Conservation (phyloP, 2,797 vertebrate genomes). For the Salmo trutta region DNA sequence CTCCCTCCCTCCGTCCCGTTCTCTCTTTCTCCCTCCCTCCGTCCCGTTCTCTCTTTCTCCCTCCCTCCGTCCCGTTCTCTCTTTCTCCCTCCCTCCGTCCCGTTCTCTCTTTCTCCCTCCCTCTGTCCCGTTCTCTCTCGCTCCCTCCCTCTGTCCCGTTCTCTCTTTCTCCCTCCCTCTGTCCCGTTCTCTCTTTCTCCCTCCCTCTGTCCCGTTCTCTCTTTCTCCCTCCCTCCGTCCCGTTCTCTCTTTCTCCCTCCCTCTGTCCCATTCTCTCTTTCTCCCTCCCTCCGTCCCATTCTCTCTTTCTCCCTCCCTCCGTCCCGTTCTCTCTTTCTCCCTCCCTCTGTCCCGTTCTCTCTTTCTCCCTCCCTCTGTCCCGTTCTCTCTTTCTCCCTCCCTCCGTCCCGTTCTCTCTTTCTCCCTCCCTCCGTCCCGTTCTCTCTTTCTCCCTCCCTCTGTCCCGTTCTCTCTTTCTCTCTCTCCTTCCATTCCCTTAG, state of each 20-base stretch:
- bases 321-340: not conserved
- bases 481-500: not conserved
- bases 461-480: not conserved
- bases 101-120: not conserved
- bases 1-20: not conserved
- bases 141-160: not conserved
- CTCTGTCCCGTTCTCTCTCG: not conserved
- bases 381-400: not conserved
- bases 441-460: not conserved
- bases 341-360: not conserved
- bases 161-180: not conserved
- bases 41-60: not conserved
- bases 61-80: not conserved
- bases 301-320: not conserved
- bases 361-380: not conserved
- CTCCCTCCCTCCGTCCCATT: not conserved
- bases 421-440: too few relatives aligned
- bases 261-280: not conserved
- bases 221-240: not conserved
- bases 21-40: not conserved
- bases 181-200: not conserved
- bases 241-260: not conserved
- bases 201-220: not conserved
- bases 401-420: too few relatives aligned
- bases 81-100: not conserved